Evolutionary conservation across 1,140 invertebrate species (phyloP), one percentile per base, ranked within the genome.

Genomic region (Microplitis demolitor): DNA sequence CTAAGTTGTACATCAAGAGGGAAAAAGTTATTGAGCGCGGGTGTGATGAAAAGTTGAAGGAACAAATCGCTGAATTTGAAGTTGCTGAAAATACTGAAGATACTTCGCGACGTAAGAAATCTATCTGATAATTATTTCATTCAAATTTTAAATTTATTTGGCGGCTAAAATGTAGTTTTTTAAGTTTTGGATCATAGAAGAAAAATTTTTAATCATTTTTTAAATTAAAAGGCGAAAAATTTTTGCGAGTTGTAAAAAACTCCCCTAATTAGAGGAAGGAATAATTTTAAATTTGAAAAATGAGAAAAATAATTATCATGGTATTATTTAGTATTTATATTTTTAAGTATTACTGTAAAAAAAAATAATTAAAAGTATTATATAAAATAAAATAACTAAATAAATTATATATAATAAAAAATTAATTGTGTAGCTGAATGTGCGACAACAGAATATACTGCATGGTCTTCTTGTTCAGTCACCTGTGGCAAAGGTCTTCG

Each of bases 401-500:
- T 50, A 9, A 13, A 9, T 50, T 50, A 13, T 50, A 50, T 9
- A 50, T 50, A 50, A 35, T 14, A 2, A 9, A 66, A 61, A 69
- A 74, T n/a, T 53, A 62, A 63, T 58, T 39, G 58, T 63, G 11
- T 77, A 94, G 94, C 92, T 70, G 94, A 95, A 83, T 97, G 95
- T 83, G 90, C 88, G 4, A 93, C 94, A 5, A 90, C 90, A 2
- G 91, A 92, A 34, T 96, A 93, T 86, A 89, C 89, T 1, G 80
- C 89, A 13, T 97, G 94, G 94, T 92, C 91, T 16, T 84, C 89
- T 1, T 97, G 96, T 84, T 96, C 95, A 1, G 95, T 95, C 53
- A 91, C 89, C 13, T 97, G 96, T 84, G 96, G 96, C 13, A 97
- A 97, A 88, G 96, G 96, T 3, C 87, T 96, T 56, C 89, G 93